Evolutionary conservation across 2,797 vertebrate genomes (phyloP), one percentile per base, ranked within the genome.

Genomic region (Sandelia bainsii): DNA sequence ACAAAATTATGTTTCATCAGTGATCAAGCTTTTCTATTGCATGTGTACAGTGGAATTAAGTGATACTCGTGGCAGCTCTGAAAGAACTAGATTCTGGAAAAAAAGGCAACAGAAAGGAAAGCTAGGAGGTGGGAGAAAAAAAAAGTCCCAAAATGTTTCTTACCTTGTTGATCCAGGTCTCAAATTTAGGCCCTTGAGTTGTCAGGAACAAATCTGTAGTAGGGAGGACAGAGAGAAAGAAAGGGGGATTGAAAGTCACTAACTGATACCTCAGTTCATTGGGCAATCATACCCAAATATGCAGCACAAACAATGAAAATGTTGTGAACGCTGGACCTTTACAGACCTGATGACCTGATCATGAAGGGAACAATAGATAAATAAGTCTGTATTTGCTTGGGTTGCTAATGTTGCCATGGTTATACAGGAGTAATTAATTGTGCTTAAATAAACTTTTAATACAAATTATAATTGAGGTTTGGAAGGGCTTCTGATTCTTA

Each of bases 151-250:
- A 40, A 65, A 37, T 8, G 6, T 5, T 68, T 78, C 86, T 94
- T 95, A 97, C 97, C 96, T 95, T 89, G 87, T 94, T 97, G 82
- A 95, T 76, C 96, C 96, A 97, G 1, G 93, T 96, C 87, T 97
- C 95, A 91, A 97, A 98, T 40, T 8, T 9, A 0, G 84, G 68
- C 8, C 54, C 72, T n/a, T 81, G 34, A 0, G 93, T 96, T 8
- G 96, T 98, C 64, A 98, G 95, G 88, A 97, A 97, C 68, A 98
- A 93, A 95, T 98, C 97, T 98, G 84, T 0, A 80, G 82, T 14
- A 23, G 62, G 54, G 1, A 76, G 14, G n/a, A 75, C 46, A 86
- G 71, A 83, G 60, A 34, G 17, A 72, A 8, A 48, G 57, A 49
- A n/a, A 45, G 12, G 5, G 20, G 46, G 16, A 19, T 1, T 12